Percentiles rank a stretch among this genome's conserved stretches.
Evolutionary conservation across 2,797 vertebrate genomes (phyloP).

Genomic region (Cynopterus sphinx): DNA sequence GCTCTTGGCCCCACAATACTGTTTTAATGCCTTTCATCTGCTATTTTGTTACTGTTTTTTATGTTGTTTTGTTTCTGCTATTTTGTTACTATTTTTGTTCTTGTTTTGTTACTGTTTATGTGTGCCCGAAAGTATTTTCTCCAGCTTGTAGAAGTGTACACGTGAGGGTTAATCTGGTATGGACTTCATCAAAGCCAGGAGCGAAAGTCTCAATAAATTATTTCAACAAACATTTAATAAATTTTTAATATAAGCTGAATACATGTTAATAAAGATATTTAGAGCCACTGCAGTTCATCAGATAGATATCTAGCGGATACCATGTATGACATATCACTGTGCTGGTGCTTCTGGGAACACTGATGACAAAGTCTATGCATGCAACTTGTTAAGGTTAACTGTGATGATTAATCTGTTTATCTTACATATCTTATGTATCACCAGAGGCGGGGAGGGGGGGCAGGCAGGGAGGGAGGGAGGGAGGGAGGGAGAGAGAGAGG

Average conservation of each 20-base stretch:
- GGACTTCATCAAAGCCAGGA: neutral
- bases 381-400: neutral
- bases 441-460: too few species aligned
- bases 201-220: conserved; percentile 26
- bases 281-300: neutral
- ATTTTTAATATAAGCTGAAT: neutral
- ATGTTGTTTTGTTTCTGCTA: neutral
- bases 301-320: neutral
- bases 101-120: neutral
- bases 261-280: neutral
- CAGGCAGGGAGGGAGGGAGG: too few species aligned
- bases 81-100: too few species aligned
- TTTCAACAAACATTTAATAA: neutral
- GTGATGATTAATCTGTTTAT: too few species aligned
- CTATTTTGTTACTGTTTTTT: neutral
- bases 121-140: neutral
- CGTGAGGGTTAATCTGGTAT: neutral
- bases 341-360: neutral
- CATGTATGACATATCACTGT: neutral
- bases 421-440: neutral
- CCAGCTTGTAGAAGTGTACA: neutral
- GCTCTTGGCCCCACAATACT: neutral
- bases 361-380: neutral
- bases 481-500: too few species aligned
- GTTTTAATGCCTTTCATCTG: neutral